Evolutionary conservation across 1,140 invertebrate genomes (phyloP).

Genomic region (Pseudomyrmex cubaensis): DNA sequence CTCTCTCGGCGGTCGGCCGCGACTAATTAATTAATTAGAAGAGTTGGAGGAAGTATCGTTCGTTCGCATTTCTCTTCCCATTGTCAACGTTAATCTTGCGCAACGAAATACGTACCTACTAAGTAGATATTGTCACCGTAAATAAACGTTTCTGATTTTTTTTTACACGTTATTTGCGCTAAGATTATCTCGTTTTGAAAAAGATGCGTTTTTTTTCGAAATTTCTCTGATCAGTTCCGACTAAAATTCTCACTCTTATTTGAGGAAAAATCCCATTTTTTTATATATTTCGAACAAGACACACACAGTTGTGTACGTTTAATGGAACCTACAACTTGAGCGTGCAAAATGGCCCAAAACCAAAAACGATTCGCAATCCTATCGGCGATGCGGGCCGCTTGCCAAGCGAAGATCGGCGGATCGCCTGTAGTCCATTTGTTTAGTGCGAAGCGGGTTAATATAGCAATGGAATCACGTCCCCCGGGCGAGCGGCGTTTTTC

Average conservation of each 20-base stretch:
- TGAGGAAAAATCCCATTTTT: no score
- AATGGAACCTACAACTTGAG: constrained; percentile 6
- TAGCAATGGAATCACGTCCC: constrained; percentile 31
- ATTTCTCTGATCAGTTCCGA: no score
- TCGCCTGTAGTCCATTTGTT: constrained; percentile 30
- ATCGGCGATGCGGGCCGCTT: constrained; percentile 19
- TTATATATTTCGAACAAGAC: neutral
- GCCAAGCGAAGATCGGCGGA: constrained; percentile 31
- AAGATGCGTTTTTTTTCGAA: neutral
- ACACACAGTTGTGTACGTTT: neutral
- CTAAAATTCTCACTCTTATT: no score
- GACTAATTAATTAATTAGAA: constrained; percentile 46
- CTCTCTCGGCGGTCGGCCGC: neutral
- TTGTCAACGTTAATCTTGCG: constrained; percentile 4
- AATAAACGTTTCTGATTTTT: neutral
- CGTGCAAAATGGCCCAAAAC: neutral
- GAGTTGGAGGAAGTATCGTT: neutral
- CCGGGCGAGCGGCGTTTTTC: constrained; percentile 39
- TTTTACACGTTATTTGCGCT: no score
- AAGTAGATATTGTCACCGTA: neutral
- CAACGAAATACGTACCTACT: neutral
- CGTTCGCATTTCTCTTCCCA: neutral
- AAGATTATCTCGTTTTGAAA: neutral
- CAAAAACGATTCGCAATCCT: neutral
- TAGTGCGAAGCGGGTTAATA: constrained; percentile 45